Evolutionary conservation across 2,888 invertebrate species (phyloP), one percentile per base, ranked within the genome.

Genomic region (Acholoe squamosa): DNA sequence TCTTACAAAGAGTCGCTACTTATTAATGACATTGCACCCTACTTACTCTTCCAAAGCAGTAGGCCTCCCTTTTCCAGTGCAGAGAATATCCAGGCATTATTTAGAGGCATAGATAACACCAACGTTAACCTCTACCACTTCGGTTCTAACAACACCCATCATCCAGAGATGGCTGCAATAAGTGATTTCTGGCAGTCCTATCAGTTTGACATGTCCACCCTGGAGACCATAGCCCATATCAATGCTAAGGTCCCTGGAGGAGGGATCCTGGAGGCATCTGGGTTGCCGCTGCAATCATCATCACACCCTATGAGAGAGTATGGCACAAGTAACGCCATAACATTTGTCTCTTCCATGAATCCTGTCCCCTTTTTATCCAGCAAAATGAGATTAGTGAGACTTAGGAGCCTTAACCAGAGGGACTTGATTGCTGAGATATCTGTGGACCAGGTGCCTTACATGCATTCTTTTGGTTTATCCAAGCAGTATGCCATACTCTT

Each of bases 401-500:
- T 95, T n/a, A 92, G 92, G 84, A 93, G 94, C 0, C 89, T 93
- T 22, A 71, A 92, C 16, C 91, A 93, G 0, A 92, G 94, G 10
- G 93, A 94, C 80, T 91, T 93, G 7, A 91, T 95, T 31, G 93
- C 94, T 0, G 91, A 92, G 22, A 94, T 94, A 94, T 51, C 91
- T 0, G 94, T 95, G 33, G 93, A 93, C 25, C 91, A 91, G 19
- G 93, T 94, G 10, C 94, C 94, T 0, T 95, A 95, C 92, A 95
- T 95, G 94, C 95, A 95, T 91, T 95, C 95, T 0, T 95, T 95
- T 92, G 94, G 94, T 0, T 93, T 94, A 0, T 94, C 95, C 0
- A 34, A 91, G 76, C 93, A 94, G 71, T 94, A 94, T 89, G 94
- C 93, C 31, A 93, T 95, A 71, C 91, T 95, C 16, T 94, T 95